Evolutionary conservation across 2,113 vertebrate species (phyloP), one percentile per base, ranked within the genome.

Genomic region (Peucedramus taeniatus): DNA sequence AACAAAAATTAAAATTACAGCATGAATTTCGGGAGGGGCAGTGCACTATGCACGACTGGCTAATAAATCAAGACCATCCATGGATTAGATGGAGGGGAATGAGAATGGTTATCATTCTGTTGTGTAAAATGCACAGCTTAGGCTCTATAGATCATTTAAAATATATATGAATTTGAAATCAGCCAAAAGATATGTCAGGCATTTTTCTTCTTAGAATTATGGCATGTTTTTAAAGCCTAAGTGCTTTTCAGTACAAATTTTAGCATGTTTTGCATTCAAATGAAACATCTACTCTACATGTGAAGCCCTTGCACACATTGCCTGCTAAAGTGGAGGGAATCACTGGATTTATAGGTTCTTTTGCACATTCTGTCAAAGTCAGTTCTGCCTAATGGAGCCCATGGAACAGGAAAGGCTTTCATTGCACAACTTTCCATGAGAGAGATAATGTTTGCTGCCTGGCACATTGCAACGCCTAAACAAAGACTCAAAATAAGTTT

Each of bases 61-160:
- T 89, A 87, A 96, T 96, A 97, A 96, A 95, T 97, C 93, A 95
- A 74, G 92, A 11, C 71, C 60, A 33, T 95, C 64, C 18, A 28
- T 89, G 84, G 90, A 65, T 93, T 90, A 95, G 92, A 77, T 61
- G 91, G 88, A 96, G 84, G 74, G 79, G 84, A 95, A 84, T 91
- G 65, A 75, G 93, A 95, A 93, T 89, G 94, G 91, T 91, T 96
- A 93, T 94, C 74, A 33, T 94, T 88, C 75, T 84, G 76, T 87
- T 78, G 75, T 82, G 39, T 69, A 89, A 97, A 95, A 96, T 51
- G 76, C 80, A 80, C 79, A 83, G 71, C 82, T 86, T 95, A 89
- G 53, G 35, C 49, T 69, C 75, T 54, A 39, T 44, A 90, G 70
- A 91, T 89, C 17, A 93, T 63, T 81, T 89, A 91, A 93, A 93